Conservation (phyloP, 1,140 invertebrate genomes). For the Cheumatopsyche charites region DNA sequence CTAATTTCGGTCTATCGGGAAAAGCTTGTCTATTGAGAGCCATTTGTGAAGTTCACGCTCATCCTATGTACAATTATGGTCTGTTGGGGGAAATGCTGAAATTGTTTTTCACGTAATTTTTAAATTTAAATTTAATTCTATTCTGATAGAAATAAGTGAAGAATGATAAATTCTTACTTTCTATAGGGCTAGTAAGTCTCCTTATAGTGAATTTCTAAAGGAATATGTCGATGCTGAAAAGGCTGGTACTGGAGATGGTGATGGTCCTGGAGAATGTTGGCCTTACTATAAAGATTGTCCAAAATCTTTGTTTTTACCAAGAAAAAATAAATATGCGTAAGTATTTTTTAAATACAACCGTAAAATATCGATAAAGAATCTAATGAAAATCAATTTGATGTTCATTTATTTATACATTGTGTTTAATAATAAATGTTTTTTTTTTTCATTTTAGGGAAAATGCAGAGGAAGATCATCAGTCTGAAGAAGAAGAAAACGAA, state of each 20-base stretch:
- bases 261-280: constrained; percentile 77
- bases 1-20: constrained; percentile 78
- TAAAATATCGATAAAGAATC: too few relatives aligned
- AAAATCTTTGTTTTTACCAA: constrained; percentile 76
- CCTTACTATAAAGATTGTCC: constrained; percentile 81
- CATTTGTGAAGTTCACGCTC: constrained; percentile 84
- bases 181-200: constrained; percentile 82
- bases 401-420: background rate
- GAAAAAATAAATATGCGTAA: constrained; percentile 72
- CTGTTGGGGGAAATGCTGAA: constrained; percentile 80
- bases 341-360: constrained; percentile 46
- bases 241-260: constrained; percentile 66
- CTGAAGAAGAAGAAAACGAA: constrained; percentile 53
- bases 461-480: constrained; percentile 56
- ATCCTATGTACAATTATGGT: constrained; percentile 76
- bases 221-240: constrained; percentile 82
- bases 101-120: constrained; percentile 78
- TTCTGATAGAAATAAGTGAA: background rate
- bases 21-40: constrained; percentile 81
- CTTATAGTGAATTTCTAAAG: constrained; percentile 70
- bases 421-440: background rate
- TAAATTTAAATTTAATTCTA: background rate
- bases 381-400: too few relatives aligned
- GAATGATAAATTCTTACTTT: constrained; percentile 43
- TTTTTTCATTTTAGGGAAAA: constrained; percentile 53